Conservation (phyloP, 2,888 invertebrate genomes). For the Allolobophora icterica region DNA sequence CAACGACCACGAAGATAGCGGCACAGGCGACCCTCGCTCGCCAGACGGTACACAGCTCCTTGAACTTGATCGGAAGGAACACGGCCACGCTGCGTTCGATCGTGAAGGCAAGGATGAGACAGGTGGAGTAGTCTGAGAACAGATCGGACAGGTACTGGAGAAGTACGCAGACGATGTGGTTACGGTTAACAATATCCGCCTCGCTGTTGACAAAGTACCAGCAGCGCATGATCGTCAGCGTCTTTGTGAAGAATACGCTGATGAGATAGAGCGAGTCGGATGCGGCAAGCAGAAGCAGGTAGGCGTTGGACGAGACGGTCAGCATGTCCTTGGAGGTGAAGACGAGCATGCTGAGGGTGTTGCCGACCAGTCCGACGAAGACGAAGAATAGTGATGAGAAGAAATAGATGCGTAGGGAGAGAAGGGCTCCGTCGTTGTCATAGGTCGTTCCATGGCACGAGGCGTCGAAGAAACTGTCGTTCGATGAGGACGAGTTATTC, state of each 20-base stretch:
- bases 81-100: constrained; percentile 49
- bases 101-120: constrained; percentile 50
- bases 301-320: constrained; percentile 49
- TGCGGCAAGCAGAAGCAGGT: constrained; percentile 48
- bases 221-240: constrained; percentile 46
- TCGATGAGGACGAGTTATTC: not conserved
- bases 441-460: constrained; percentile 14
- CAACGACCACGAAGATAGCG: constrained; percentile 39
- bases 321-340: constrained; percentile 49
- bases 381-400: constrained; percentile 41
- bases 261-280: constrained; percentile 50
- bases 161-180: constrained; percentile 42
- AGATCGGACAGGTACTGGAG: constrained; percentile 49
- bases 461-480: constrained; percentile 27
- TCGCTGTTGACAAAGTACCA: constrained; percentile 43
- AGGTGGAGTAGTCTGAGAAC: constrained; percentile 50
- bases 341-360: constrained; percentile 47
- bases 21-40: constrained; percentile 44
- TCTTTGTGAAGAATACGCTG: constrained; percentile 45
- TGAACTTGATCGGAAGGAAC: constrained; percentile 49
- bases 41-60: constrained; percentile 48
- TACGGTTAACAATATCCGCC: constrained; percentile 45
- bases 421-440: constrained; percentile 23
- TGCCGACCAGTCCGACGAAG: constrained; percentile 47
- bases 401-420: constrained; percentile 35